Base-by-base conservation (phyloP, 2,888 invertebrate genomes). In the Rugalucina vietnamica region DNA sequence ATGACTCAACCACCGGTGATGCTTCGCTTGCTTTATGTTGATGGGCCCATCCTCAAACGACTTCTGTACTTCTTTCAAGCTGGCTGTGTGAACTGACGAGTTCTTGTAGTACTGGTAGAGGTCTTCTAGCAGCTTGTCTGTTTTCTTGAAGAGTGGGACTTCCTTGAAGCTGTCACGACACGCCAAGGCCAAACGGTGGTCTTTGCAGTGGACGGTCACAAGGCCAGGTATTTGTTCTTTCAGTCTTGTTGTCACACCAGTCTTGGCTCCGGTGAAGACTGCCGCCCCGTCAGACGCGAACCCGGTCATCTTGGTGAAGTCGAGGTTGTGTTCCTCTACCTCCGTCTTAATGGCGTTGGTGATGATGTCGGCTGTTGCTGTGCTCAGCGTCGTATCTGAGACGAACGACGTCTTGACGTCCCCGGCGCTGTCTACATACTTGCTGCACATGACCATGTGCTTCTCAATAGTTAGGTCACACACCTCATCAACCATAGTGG, bases 1-100 rank as follows among this genome's bases (percentile, higher is more conserved):
- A 50, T 86, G 84, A 27, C 80, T 85, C 1, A 89, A 57, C 89
- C 89, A 87, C 14, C 81, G 57, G 49, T 87, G 84, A 60, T 87
- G 86, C 37, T 87, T 86, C 8, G 84, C 86, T 57, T 89, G 81
- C 36, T 88, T 85, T 24, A 88, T 83, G 12, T 76, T 24, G 21
- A 87, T 18, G 39, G 81, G 81, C 4, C 76, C 81, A 36, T 87
- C 80, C 1, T 82, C 29, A 71, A 83, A 85, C 5, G 78, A 82
- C 1, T 29, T 76, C 82, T 86, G 85, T 12, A 88, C 76, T 18
- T 39, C 76, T 75, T 76, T 65, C 14, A 88, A 73, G 49, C 83
- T 85, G 27, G 86, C 86, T 43, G 70, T 71, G 12, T 81, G 77
- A 14, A 57, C 81, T 14, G 75, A 36, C 54, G 75, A 83, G 43